Evolutionary conservation across 2,113 vertebrate species (phyloP).

Genomic region (Lonchura striata): DNA sequence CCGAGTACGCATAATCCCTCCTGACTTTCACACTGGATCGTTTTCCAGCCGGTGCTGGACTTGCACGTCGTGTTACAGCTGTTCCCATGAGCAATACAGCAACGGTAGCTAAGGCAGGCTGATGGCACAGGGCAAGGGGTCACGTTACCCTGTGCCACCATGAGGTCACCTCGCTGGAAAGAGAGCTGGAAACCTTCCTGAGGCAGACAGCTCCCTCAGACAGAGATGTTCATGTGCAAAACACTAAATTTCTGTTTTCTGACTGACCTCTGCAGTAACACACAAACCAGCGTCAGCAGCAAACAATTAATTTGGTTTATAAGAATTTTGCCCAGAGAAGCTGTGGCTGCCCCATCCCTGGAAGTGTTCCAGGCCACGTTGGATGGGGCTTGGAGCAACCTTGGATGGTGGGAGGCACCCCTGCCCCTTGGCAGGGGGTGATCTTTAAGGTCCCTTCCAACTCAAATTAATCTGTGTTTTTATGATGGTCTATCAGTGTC

Average conservation of each 20-base stretch:
- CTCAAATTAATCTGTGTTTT: not conserved
- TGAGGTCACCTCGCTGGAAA: not conserved
- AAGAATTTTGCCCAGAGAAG: not conserved
- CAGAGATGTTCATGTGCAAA: not conserved
- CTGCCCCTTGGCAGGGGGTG: not conserved
- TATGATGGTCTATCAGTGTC: not conserved
- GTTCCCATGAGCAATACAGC: conserved; percentile 28
- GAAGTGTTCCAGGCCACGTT: not conserved
- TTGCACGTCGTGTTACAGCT: not conserved
- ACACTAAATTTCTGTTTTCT: not conserved
- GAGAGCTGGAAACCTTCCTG: not conserved
- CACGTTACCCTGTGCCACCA: not conserved
- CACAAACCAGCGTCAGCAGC: fast-evolving
- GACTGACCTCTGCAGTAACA: fast-evolving
- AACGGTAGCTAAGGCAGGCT: not conserved
- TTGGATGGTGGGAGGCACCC: not conserved
- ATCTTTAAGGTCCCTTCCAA: not conserved
- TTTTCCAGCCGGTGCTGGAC: not conserved
- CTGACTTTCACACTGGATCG: conserved; percentile 42
- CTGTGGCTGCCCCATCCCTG: not conserved
- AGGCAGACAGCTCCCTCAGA: not conserved
- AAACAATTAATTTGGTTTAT: not conserved
- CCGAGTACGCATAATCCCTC: conserved; percentile 55
- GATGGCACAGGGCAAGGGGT: not conserved
- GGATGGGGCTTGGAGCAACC: not conserved